Evolutionary conservation across 2,888 invertebrate genomes (phyloP), one percentile per base, ranked within the genome.

Genomic region (Dorcus parallelipipedus): DNA sequence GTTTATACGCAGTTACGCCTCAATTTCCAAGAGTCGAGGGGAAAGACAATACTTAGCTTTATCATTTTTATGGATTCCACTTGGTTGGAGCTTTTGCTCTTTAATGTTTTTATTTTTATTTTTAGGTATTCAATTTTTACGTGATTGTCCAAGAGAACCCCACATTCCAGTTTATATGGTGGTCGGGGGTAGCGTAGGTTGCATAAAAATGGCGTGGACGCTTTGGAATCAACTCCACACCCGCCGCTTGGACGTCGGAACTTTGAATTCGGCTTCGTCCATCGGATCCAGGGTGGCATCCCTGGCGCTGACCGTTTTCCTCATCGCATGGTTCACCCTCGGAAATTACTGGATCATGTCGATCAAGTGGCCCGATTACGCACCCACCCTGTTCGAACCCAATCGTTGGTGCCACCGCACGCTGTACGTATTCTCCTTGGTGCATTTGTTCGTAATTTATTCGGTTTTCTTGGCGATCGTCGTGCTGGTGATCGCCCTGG

Each of bases 101-200:
- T 1, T 33, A 6, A 6, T 33, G 26, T 33, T 10, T 41, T 41
- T n/a, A 6, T 10, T 45, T 23, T 38, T 38, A 52, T 10, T 63
- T 59, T n/a, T 82, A 92, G 93, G 93, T 64, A 84, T 90, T 52
- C 89, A 91, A 71, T 90, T 88, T 77, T 84, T 90, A 59, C 83
- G 88, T 17, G 90, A 91, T 73, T 93, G 93, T 67, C 92, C 92
- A 0, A 83, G 84, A 48, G 88, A 91, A 76, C 87, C 88, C 0
- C 83, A 87, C 60, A 86, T 93, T 63, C 91, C 92, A 0, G 84
- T 91, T 26, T 93, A 92, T 79, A 88, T 92, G 85, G 84, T 92
- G 57, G 90, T 91, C n/a, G 92, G 91, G 0, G 93, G 92, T 0
- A 84, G 86, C 8, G 83, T 89, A 9, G 91, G 91, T 0, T 82